phyloP scores from a whole-genome alignment of 1,140 invertebrate species.

The Tachypleus tridentatus region DNA sequence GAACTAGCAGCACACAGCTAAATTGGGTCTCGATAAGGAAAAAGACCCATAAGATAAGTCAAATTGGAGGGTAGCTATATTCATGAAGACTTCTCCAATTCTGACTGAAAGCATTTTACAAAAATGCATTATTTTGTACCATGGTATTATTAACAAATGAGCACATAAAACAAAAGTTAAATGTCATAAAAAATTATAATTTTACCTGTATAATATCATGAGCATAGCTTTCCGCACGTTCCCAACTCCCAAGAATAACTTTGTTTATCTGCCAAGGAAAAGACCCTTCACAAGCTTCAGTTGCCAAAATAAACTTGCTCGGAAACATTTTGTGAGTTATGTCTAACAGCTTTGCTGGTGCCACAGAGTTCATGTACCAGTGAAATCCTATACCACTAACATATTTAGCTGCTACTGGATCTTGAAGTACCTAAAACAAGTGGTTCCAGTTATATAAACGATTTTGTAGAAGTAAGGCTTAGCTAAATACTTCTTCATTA shows the following conservation, averaged over 20 bases:
- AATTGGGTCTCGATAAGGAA: too few species aligned
- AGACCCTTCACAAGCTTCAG: conserved; percentile 57
- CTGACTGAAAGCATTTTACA: too few species aligned
- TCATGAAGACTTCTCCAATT: too few species aligned
- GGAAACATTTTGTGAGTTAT: conserved; percentile 45
- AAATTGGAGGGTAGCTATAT: too few species aligned
- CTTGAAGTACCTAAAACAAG: conserved; percentile 36
- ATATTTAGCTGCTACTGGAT: conserved; percentile 47
- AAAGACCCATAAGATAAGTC: too few species aligned
- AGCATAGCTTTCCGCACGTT: conserved; percentile 52
- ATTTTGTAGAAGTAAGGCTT: too few species aligned
- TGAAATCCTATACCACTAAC: conserved; percentile 71
- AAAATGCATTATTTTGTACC: neutral
- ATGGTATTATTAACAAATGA: neutral
- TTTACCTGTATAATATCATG: conserved; percentile 48
- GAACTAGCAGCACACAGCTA: too few species aligned
- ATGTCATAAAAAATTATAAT: too few species aligned
- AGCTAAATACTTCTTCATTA: too few species aligned
- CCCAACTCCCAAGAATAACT: conserved; percentile 50
- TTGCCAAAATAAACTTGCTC: conserved; percentile 57
- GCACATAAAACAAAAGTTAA: too few species aligned
- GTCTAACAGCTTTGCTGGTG: conserved; percentile 41
- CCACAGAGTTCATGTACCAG: conserved; percentile 53
- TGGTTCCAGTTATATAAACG: too few species aligned
- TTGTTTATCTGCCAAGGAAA: conserved; percentile 19